Evolutionary conservation across 2,797 vertebrate genomes (phyloP), one percentile per base, ranked within the genome.

Genomic region (Hipposideros larvatus): DNA sequence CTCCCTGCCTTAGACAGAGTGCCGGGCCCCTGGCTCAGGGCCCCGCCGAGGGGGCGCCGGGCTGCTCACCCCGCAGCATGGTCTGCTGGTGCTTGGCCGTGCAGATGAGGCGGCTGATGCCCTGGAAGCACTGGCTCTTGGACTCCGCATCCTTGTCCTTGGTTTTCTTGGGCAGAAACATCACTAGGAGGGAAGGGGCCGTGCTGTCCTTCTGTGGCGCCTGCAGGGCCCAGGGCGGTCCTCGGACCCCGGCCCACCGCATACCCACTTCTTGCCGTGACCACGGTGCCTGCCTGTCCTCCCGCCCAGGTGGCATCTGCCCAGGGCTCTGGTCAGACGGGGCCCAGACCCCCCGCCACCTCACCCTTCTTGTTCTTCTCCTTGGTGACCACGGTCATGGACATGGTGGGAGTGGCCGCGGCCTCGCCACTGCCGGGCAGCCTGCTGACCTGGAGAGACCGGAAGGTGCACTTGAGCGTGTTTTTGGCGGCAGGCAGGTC

Each of bases 281-380:
- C 66, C 43, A 4, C 1, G 34, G 7, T 51, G 16, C 55, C 43
- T 26, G 46, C 34, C 63, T 41, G 19, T 24, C 57, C 37, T 5
- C 59, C 78, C 4, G 1, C 59, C 41, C 37, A 37, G 48, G 31
- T 9, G 24, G 46, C 74, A 57, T 55, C 31, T 1, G 48, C 31
- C 22, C 1, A 8, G 13, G 75, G 61, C 53, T 19, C 31, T 7
- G 48, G 24, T 14, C 11, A 10, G 21, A 46, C 41, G 74, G 0
- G 4, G 63, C 21, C 28, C 59, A 22, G 83, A 16, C 48, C 53
- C 19, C 19, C 53, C 53, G 18, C 53, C 53, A 55, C 26, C 90
- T 97, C 79, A 99, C 99, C 99, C 97, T 99, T 99, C 97, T 99
- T 99, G 97, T 99, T 99, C 98, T 99, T 99, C 98, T 99, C 99